These are phyloP conservation scores for Aleiodes testaceus DNA, from an alignment of 2,888 invertebrate genomes.

Conservation along the genomic window DNA sequence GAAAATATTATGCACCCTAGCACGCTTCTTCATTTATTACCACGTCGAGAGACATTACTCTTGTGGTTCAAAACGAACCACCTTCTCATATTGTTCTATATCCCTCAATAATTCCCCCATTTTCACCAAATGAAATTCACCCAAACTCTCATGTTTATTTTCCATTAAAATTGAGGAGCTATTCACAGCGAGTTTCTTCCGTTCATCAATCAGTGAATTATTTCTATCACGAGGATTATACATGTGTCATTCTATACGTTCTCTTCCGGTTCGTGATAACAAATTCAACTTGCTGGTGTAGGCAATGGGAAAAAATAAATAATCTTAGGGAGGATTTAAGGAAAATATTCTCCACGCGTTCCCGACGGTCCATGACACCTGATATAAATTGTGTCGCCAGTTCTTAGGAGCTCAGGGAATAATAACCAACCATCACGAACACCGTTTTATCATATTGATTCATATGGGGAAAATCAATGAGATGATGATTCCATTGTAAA, in stretches of 20 bases:
- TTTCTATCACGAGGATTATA: constrained; percentile 25
- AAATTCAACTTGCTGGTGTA: not conserved
- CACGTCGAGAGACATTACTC: too few relatives aligned
- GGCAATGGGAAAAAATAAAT: not conserved
- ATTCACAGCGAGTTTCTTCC: not conserved
- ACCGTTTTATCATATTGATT: constrained; percentile 10
- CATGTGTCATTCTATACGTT: not conserved
- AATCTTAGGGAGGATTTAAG: not conserved
- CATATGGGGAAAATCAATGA: not conserved
- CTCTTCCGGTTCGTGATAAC: constrained; percentile 26
- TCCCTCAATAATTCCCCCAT: too few relatives aligned
- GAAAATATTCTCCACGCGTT: not conserved
- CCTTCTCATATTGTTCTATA: too few relatives aligned
- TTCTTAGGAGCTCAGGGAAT: not conserved
- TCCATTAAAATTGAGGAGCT: not conserved
- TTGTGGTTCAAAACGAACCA: too few relatives aligned
- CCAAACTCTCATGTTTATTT: not conserved
- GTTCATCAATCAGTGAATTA: constrained; percentile 6
- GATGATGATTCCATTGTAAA: too few relatives aligned
- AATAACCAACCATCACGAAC: constrained; percentile 6
- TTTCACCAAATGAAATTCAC: not conserved
- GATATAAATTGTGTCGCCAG: constrained; percentile 5
- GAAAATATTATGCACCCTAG: too few relatives aligned
- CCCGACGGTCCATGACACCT: constrained; percentile 22
- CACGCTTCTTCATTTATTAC: too few relatives aligned